Percentiles rank a stretch among this genome's conserved stretches.
Conservation (phyloP, 2,797 vertebrate genomes). For the Xiphorhynchus erythropygius region DNA sequence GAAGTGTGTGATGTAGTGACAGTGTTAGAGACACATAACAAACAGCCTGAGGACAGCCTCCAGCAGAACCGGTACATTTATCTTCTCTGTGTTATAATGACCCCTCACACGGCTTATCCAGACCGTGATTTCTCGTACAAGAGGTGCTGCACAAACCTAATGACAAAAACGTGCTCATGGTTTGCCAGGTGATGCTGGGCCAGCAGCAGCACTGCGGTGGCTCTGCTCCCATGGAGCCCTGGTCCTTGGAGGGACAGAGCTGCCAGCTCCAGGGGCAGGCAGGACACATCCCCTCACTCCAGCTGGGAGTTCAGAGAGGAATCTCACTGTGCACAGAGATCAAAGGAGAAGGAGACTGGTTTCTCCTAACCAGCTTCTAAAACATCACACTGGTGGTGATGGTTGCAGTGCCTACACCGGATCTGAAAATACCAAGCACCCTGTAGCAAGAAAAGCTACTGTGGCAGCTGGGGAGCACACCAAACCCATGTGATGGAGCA, state of each 20-base stretch:
- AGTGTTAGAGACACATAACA: constrained; percentile 72
- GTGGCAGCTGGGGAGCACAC: not conserved
- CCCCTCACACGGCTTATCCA: constrained; percentile 48
- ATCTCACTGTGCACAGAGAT: fast-evolving
- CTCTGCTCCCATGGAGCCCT: not conserved
- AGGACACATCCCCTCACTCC: not conserved
- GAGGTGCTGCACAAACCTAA: not conserved
- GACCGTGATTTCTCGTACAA: constrained; percentile 35
- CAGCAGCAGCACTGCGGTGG: not conserved
- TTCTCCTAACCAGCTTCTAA: not conserved
- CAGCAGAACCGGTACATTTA: constrained; percentile 63
- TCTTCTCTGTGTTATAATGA: constrained; percentile 57
- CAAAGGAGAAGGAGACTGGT: not conserved
- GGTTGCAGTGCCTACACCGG: not conserved
- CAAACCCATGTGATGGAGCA: fast-evolving
- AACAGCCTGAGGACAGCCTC: constrained; percentile 71
- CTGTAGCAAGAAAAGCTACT: not conserved
- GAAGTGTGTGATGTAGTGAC: constrained; percentile 68
- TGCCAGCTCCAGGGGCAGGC: not conserved
- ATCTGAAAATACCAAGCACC: not conserved
- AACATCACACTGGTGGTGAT: not conserved
- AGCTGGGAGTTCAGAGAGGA: not conserved
- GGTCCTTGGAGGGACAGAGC: not conserved
- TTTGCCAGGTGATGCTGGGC: not conserved
- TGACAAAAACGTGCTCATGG: not conserved